A percentile compares a stretch with the other conserved stretches of the same genome.
These are phyloP conservation scores for Brachionus manjavacas DNA, from an alignment of 1,140 invertebrate species.

Conservation along the genomic window DNA sequence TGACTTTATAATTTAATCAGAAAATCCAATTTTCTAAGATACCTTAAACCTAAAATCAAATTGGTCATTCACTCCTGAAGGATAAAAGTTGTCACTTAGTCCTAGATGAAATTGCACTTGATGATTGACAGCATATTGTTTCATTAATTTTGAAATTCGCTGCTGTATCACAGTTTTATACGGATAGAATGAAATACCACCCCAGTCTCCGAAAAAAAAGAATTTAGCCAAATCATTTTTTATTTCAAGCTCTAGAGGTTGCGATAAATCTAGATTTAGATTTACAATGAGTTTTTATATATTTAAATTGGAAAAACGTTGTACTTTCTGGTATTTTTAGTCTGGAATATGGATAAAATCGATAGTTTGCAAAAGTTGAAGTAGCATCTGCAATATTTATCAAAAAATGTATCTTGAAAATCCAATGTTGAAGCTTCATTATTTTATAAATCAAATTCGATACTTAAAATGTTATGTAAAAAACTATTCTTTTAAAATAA, in stretches of 20 bases:
- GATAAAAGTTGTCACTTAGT: conserved; percentile 59
- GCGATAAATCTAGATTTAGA: background rate
- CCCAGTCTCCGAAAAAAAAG: conserved; percentile 56
- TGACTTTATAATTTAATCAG: background rate
- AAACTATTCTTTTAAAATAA: too few relatives aligned
- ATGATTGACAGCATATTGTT: conserved; percentile 46
- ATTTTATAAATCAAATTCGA: background rate
- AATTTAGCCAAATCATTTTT: conserved; percentile 43
- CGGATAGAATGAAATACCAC: conserved; percentile 52
- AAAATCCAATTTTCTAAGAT: background rate
- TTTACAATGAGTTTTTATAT: background rate
- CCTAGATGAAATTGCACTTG: conserved; percentile 51
- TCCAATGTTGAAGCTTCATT: background rate
- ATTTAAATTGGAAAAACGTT: background rate
- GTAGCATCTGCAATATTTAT: background rate
- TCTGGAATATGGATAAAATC: background rate
- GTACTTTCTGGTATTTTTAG: background rate
- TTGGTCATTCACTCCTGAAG: conserved; percentile 53
- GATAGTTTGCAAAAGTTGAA: background rate
- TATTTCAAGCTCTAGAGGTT: background rate
- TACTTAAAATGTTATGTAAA: too few relatives aligned
- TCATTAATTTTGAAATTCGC: conserved; percentile 52
- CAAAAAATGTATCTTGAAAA: background rate
- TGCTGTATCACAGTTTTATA: conserved; percentile 52
- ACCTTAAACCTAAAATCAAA: conserved; percentile 56